Base-by-base conservation (phyloP, 2,888 invertebrate species). In the Endotricha flammealis region DNA sequence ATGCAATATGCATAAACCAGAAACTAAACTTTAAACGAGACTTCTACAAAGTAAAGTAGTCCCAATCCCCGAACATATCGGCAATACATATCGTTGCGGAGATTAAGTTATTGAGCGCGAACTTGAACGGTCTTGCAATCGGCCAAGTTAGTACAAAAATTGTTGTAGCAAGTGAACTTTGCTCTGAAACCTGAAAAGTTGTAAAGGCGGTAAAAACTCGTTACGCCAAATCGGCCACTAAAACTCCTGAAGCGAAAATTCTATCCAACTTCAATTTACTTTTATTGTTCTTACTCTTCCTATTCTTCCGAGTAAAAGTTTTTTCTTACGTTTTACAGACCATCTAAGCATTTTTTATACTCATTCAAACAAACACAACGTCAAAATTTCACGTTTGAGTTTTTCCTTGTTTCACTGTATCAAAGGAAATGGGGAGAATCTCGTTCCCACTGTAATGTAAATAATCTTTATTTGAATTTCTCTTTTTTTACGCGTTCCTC, bases 201-300 rank as follows among this genome's bases (percentile, higher is more conserved):
- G 75, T 70, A 67, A 77, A 76, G 70, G 76, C 77, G 75, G 81
- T 82, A 83, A 81, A 81, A 83, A 83, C 82, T 83, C 80, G 81
- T 83, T 82, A 80, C 78, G 72, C 66, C 67, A 80, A 83, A 82
- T 82, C 80, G 82, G 64, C 80, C 77, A 78, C 81, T 82, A 82
- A 83, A 83, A 81, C 79, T 80, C 75, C 71, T 74, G 76, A 81
- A 81, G 83, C 80, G 81, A 80, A 80, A 82, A 82, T 83, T 83
- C 81, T 82, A 83, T 83, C 79, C 74, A 71, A 79, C 69, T 83
- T 83, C 82, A 82, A 83, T 83, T 83, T 82, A 80, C 80, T 82
- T 83, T 83, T 82, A 82, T 80, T 83, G 82, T 82, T 79, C 69
- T 71, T 77, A 67, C 69, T 71, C 69, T 72, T 78, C 73, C 69